These are phyloP conservation scores for Rousettus leschenaultii DNA, from an alignment of 2,113 vertebrate species.

Conservation along the genomic window DNA sequence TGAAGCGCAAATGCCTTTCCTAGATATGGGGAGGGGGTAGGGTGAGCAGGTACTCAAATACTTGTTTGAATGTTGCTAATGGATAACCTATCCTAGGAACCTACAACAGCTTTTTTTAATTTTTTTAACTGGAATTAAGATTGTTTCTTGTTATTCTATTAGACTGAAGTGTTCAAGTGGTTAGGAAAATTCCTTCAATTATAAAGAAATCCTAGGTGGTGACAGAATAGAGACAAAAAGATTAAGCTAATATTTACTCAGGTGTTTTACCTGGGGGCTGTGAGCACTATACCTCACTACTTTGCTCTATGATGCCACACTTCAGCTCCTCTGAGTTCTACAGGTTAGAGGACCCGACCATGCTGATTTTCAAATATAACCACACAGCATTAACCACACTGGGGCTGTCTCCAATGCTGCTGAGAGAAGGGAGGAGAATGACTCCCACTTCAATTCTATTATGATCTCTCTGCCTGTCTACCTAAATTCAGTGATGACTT, in stretches of 20 bases:
- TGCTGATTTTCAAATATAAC: background rate
- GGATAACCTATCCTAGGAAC: background rate
- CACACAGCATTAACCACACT: background rate
- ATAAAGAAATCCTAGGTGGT: background rate
- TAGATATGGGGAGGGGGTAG: background rate
- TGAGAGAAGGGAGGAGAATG: background rate
- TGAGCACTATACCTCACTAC: background rate
- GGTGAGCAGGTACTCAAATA: background rate
- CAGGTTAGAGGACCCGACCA: background rate
- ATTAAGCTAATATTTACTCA: background rate
- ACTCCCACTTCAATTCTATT: constrained; percentile 71
- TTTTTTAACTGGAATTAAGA: background rate
- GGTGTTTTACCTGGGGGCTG: background rate
- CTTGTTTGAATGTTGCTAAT: background rate
- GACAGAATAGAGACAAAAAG: background rate
- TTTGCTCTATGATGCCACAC: too few relatives aligned
- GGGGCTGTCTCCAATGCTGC: background rate
- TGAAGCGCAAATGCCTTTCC: background rate
- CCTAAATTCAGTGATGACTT: constrained; percentile 65
- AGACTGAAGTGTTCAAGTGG: background rate
- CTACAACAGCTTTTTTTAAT: background rate
- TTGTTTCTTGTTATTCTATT: background rate
- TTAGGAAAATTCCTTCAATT: background rate
- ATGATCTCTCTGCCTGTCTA: constrained; percentile 63
- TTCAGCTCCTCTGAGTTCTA: background rate